These are phyloP conservation scores for Bedellia somnulentella DNA, from an alignment of 2,888 invertebrate species.

Conservation along the genomic window DNA sequence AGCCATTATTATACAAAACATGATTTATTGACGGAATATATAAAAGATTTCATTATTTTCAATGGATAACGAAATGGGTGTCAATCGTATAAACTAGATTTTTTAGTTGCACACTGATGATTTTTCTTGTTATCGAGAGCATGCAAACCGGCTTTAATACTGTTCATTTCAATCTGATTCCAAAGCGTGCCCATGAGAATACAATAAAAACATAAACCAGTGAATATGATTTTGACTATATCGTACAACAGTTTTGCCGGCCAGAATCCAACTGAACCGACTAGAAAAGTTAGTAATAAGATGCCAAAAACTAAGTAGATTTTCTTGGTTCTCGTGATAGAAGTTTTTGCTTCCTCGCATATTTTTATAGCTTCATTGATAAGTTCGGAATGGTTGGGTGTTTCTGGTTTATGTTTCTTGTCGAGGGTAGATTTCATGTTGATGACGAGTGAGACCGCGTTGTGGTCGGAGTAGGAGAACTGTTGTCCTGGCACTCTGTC, in stretches of 20 bases:
- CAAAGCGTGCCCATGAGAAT: constrained; percentile 80
- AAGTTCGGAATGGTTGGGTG: too few relatives aligned
- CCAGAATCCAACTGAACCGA: constrained; percentile 52
- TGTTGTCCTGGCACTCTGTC: constrained; percentile 68
- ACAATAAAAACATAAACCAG: constrained; percentile 67
- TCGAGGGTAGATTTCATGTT: constrained; percentile 15
- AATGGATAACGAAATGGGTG: too few relatives aligned
- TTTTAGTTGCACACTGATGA: too few relatives aligned
- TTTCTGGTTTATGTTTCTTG: background rate
- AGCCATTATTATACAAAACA: too few relatives aligned
- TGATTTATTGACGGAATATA: too few relatives aligned
- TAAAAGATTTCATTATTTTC: too few relatives aligned
- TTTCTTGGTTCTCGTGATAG: constrained; percentile 47
- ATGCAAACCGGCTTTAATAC: constrained; percentile 71
- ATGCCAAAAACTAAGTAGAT: constrained; percentile 55
- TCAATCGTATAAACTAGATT: too few relatives aligned
- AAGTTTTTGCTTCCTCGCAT: constrained; percentile 57
- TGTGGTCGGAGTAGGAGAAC: constrained; percentile 89
- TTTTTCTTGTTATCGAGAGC: constrained; percentile 66
- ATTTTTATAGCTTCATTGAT: constrained; percentile 55
- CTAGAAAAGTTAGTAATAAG: constrained; percentile 49
- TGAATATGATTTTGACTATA: constrained; percentile 64
- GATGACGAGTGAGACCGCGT: constrained; percentile 72
- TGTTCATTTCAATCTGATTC: constrained; percentile 80
- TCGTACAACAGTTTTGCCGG: constrained; percentile 51